A percentile compares a stretch with the other conserved stretches of the same genome.
Conservation (phyloP, 2,113 vertebrate genomes). For the Elgaria multicarinata region DNA sequence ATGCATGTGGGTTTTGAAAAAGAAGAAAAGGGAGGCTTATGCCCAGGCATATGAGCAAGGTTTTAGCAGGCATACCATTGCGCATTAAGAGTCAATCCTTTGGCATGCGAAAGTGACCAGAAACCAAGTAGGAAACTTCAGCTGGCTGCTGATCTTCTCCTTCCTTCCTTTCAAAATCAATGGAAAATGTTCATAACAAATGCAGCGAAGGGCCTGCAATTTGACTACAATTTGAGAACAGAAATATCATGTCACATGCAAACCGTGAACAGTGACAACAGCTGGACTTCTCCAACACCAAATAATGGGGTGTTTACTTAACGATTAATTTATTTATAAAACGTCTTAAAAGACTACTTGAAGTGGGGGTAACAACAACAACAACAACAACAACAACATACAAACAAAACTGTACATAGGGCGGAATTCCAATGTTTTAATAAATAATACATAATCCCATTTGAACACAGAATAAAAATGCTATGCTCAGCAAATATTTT, state of each 20-base stretch:
- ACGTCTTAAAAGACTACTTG: background rate
- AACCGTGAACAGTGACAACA: background rate
- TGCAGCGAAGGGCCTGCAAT: background rate
- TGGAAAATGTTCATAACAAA: background rate
- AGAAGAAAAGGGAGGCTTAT: background rate
- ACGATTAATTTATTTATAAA: background rate
- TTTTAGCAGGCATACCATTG: conserved; percentile 7
- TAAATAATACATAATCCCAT: no score
- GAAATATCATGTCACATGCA: background rate
- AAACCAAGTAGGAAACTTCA: background rate
- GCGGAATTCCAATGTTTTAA: no score
- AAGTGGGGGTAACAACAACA: no score
- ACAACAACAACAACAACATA: no score
- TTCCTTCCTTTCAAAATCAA: background rate
- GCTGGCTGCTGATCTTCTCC: background rate
- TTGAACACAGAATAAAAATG: background rate
- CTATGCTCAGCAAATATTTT: background rate
- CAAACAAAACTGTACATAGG: no score
- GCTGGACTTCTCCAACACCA: background rate
- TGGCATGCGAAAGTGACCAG: conserved; percentile 12
- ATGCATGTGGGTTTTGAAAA: background rate
- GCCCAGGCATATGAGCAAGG: background rate
- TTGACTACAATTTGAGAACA: background rate
- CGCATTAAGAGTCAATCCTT: conserved; percentile 12
- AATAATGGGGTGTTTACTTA: background rate